A percentile compares a stretch with the other conserved stretches of the same genome.
Conservation (phyloP, 2,888 invertebrate species). For the Dasypolia templi region DNA sequence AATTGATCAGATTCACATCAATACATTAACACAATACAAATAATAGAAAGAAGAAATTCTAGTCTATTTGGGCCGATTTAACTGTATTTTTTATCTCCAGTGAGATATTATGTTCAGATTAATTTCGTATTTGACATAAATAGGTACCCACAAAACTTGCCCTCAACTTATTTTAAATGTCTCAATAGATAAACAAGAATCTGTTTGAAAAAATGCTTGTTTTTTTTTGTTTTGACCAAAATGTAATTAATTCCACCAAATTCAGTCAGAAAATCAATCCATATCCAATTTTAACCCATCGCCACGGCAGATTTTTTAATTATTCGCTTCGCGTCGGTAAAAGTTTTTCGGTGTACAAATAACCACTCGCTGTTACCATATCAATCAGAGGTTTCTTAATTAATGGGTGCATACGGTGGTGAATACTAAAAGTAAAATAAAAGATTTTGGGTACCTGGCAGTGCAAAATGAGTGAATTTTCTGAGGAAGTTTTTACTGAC, state of each 20-base stretch:
- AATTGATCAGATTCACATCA: not conserved
- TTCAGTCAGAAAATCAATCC: conserved; percentile 43
- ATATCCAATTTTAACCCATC: conserved; percentile 53
- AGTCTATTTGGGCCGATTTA: not conserved
- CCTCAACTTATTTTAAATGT: too few relatives aligned
- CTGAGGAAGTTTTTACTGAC: not conserved
- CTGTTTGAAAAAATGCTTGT: not conserved
- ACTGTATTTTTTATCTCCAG: not conserved
- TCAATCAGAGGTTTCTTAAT: conserved; percentile 42
- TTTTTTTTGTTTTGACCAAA: conserved; percentile 11
- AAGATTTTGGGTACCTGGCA: not conserved
- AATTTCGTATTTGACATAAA: not conserved
- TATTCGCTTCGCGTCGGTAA: conserved; percentile 12
- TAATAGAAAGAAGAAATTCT: not conserved
- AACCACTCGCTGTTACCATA: conserved; percentile 24
- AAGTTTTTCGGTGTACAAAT: conserved; percentile 20
- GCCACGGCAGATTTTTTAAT: conserved; percentile 38
- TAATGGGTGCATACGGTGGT: not conserved
- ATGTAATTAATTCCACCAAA: conserved; percentile 30
- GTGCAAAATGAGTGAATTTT: not conserved
- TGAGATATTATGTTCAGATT: too few relatives aligned
- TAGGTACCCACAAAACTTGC: not conserved
- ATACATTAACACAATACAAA: not conserved
- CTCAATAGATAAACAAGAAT: not conserved
- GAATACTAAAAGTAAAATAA: not conserved